Base-by-base conservation (phyloP, 2,888 invertebrate species). In the Augochlorella aurata region DNA sequence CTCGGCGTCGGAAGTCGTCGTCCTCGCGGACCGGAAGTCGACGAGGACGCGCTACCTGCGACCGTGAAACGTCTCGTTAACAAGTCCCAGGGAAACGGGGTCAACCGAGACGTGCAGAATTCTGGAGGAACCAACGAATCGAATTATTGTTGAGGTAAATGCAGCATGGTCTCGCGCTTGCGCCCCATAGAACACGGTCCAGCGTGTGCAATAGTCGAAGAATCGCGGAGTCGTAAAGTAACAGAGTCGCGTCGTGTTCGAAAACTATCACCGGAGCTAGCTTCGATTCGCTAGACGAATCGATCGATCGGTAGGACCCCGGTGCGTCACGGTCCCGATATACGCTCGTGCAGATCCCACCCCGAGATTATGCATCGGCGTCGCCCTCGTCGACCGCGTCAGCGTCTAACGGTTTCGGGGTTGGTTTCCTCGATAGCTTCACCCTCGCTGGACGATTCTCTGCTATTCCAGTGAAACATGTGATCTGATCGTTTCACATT, bases 161-260 rank as follows among this genome's bases (percentile, higher is more conserved):
- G 81, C 81, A 71, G 67, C 61, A 81, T 72, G 29, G 38, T 10
- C 29, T 52, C 69, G 82, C 82, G 82, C 82, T 76, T 80, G 82
- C 82, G 82, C 75, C 10, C 24, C 29, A 5, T 18, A 65, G 44
- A n/a, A 21, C 47, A 49, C 74, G 58, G 61, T 54, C 73, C 76
- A 73, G 73, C 81, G 80, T 63, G 63, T 81, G 81, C 76, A 76
- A 24, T 69, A 71, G 67, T 47, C 38, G 45, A 10, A 58, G 24
- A 14, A n/a, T 21, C 69, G 67, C 61, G 61, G 38, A 5, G 38
- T 38, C 38, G 3, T 38, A 38, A 38, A 38, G 38, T 38, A 5
- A 4, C 54, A 58, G 5, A 58, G 54, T 58, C 54, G 24, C 24
- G 54, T 58, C 54, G 54, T 14, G 54, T n/a, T 21, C 54, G 54